A percentile compares a stretch with the other conserved stretches of the same genome.
phyloP scores from a whole-genome alignment of 1,140 invertebrate genomes.

The silkworm (Bombyx mori) region ASM3026992v2 NC_085110.1:11623001-11623500 shows the following conservation, averaged over 20 bases:
- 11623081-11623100: too few species aligned
- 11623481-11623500: constrained; percentile 2
- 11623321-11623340: constrained; percentile 10
- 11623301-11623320: too few species aligned
- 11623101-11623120: too few species aligned
- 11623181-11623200: constrained; percentile 33
- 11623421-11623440: neutral
- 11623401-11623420: constrained; percentile 2
- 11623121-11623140: too few species aligned
- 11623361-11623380: neutral
- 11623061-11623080: too few species aligned
- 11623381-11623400: neutral
- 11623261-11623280: constrained; percentile 46
- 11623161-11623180: too few species aligned
- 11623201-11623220: constrained; percentile 68
- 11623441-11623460: constrained; percentile 1
- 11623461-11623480: constrained; percentile 1
- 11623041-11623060: too few species aligned
- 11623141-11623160: too few species aligned
- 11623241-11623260: constrained; percentile 47
- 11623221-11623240: constrained; percentile 57
- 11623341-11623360: constrained; percentile 5
- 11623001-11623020: too few species aligned
- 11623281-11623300: constrained; percentile 47
- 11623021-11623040: too few species aligned